Evolutionary conservation across 2,113 vertebrate species (phyloP), one percentile per base, ranked within the genome.

Genomic region (Mastomys natalensis): DNA sequence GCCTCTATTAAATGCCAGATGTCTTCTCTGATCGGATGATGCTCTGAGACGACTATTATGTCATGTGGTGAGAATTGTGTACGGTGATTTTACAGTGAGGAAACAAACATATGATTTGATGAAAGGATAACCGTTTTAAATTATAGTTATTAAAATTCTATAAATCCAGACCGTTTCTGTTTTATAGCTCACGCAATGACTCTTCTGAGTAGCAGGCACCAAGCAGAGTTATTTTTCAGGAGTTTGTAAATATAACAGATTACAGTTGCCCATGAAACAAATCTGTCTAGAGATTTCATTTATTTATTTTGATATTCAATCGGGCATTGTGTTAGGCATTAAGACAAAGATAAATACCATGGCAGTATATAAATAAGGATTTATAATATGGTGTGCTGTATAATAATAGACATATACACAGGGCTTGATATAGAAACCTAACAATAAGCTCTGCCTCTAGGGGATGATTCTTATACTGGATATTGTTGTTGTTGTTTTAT

Each of bases 81-180:
- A 31, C 0, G 1, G 53, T 92, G 94, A 97, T 93, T 97, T 95
- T 90, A 93, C 45, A 92, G 70, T 90, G 82, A 97, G 76, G 86
- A 91, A 96, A 93, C 64, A 97, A 95, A 92, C 53, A 87, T 58
- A 78, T 78, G 78, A 82, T 93, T 95, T 96, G 91, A 91, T 96
- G 74, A 97, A 97, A 97, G 96, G 86, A 78, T 73, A 93, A 92
- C 94, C 86, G 60, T 76, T 86, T 62, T 93, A 96, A 97, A 96
- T 97, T 95, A 96, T 91, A 93, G 80, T 96, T 94, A 86, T 96
- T 96, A 89, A 93, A 95, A 87, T 76, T 95, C 72, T 92, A 88
- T 95, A 89, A 90, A 82, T 90, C 70, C 66, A 86, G 86, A 97
- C 64, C 45, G 68, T 64, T 93, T 93, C 45, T 94, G 5, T 92